Evolutionary conservation across 1,140 invertebrate species (phyloP), one percentile per base, ranked within the genome.

Genomic region (Zaprionus gabonicus): DNA sequence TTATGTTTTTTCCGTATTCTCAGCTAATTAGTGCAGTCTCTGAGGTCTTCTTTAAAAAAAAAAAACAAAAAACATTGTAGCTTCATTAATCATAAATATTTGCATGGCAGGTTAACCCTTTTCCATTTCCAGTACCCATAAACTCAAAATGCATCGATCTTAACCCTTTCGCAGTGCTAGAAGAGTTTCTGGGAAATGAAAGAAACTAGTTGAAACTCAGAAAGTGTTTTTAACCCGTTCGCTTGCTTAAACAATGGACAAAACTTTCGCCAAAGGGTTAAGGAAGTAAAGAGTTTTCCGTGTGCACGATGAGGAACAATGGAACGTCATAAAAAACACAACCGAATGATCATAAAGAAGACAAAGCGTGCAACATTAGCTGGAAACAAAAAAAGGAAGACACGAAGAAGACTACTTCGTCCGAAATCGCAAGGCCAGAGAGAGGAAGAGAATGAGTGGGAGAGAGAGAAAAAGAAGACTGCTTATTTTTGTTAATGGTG

Each of bases 161-260:
- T 69, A 80, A 79, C 59, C 72, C 73, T 73, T 51, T 51, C 12
- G 9, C 46, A 51, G 20, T 4, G 15, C 38, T n/a, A 41, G 46
- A 51, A 6, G 13, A 15, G 20, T 76, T 81, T 74, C 62, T 7
- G n/a, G 73, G 81, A 81, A 70, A 64, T 20, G 15, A 49, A 15
- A 15, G 2, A 31, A 17, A 46, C n/a, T n/a, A 46, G 9, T 15
- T 49, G 71, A 49, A 20, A 7, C 58, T 72, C 51, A 80, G 88
- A 87, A 83, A 83, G 73, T 87, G 71, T 51, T 56, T 27, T 84
- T 81, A 87, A 87, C 84, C 84, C 85, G 65, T 87, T 88, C 80
- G 49, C 5, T 12, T 1, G 49, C 5, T 12, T 1, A 58, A 13
- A 34, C 53, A 38, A 27, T 3, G 12, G 41, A 9, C 23, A 62